Percentiles rank a stretch among this genome's conserved stretches.
Evolutionary conservation across 2,797 vertebrate genomes (phyloP).

Genomic region (Cottoperca gobio): DNA sequence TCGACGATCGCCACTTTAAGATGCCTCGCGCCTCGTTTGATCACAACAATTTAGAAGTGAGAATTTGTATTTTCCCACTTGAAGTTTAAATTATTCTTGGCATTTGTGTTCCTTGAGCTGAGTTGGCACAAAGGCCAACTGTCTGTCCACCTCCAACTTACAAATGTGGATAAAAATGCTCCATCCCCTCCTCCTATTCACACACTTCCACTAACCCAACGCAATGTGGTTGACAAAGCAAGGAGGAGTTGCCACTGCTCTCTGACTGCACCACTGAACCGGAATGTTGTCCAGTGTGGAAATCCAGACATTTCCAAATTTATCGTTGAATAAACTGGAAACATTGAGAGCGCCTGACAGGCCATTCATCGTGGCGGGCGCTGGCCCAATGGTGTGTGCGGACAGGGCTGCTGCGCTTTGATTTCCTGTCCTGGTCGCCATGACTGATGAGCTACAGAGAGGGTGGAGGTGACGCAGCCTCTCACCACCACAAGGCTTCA

Average conservation of each 20-base stretch:
- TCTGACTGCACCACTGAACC: constrained; percentile 62
- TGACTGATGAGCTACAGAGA: constrained; percentile 80
- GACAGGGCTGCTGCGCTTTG: constrained; percentile 82
- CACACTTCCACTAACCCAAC: constrained; percentile 14
- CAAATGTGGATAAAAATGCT: constrained; percentile 34
- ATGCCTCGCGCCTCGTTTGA: constrained; percentile 8
- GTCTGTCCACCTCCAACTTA: constrained; percentile 26
- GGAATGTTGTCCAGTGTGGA: constrained; percentile 63
- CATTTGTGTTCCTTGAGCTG: constrained; percentile 25
- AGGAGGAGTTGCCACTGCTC: constrained; percentile 46
- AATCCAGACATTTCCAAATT: constrained; percentile 83
- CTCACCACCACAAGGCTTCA: constrained; percentile 64
- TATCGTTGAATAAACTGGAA: constrained; percentile 85
- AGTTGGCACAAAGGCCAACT: constrained; percentile 18
- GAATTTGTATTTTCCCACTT: not conserved
- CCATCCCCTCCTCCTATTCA: not conserved
- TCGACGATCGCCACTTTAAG: not conserved
- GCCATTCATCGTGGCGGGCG: constrained; percentile 77
- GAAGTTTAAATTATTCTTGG: not conserved
- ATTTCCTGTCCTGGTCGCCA: constrained; percentile 83
- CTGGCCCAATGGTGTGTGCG: constrained; percentile 71
- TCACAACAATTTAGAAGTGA: constrained; percentile 9
- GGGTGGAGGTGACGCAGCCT: constrained; percentile 67
- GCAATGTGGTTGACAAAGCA: constrained; percentile 58
- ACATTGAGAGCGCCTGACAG: constrained; percentile 76